Evolutionary conservation across 2,113 vertebrate species (phyloP), one percentile per base, ranked within the genome.

Genomic region (Proteles cristata): DNA sequence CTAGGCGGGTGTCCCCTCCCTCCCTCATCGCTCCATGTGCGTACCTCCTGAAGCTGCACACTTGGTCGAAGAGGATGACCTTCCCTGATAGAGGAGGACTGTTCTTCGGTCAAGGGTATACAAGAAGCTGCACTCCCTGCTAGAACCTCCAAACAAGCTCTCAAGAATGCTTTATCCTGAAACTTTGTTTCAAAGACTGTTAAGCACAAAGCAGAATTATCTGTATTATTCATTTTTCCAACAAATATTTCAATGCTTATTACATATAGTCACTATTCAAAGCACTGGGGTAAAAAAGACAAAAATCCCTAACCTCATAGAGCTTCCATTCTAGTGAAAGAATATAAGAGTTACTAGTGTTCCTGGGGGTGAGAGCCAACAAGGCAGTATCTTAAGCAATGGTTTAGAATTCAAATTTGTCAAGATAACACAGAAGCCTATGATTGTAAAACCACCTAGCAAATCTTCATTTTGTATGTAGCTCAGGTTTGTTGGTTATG

Each of bases 381-480:
- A 69, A 69, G 23, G 35, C 26, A 86, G 16, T 17, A 48, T 65
- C 33, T 15, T 84, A 83, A 79, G 55, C 23, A 87, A 50, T 11
- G 1, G 10, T 93, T 79, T 76, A 50, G 71, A 84, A 88, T 90
- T 83, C 45, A 90, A 6, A 90, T 95, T 66, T 61, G 39, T 82
- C 48, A 66, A 88, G 73, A 68, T 0, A 83, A 16, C 31, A 66
- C 3, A 53, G n/a, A 94, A 95, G 31, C 16, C 35, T 61, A 14
- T 23, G 25, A 43, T 45, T 88, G 82, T 73, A 88, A 87, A 92
- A 79, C 4, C 25, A 63, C 11, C 5, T 80, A 82, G 28, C 19
- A 76, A 63, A 90, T 4, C 15, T 85, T 89, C 73, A 90, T 65
- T 76, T 95, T 48, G 58, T 61, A 61, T 85, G 43, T 86, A 95